Evolutionary conservation across 2,113 vertebrate species (phyloP).

Genomic region (Pelobates fuscus): DNA sequence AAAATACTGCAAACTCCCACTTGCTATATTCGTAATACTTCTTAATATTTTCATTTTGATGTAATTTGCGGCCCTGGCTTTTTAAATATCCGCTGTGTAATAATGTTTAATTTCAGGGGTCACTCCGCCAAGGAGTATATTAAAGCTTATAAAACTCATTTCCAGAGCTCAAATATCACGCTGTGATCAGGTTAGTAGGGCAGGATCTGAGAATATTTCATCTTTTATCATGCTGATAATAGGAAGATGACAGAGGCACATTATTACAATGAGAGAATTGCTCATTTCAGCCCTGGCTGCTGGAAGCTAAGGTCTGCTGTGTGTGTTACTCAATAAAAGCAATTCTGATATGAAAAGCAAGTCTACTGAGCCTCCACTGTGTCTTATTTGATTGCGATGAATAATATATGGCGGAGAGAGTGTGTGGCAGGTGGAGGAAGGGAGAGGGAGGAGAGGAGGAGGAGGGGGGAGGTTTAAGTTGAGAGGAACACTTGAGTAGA

Average conservation of each 20-base stretch:
- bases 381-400: conserved; percentile 98
- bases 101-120: conserved; percentile 99
- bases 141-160: conserved; percentile 99
- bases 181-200: conserved; percentile 99
- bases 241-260: conserved; percentile 99
- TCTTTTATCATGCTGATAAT: conserved; percentile 99
- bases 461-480: conserved; percentile 68
- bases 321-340: conserved; percentile 93
- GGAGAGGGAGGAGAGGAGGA: conserved; percentile 59
- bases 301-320: conserved; percentile 84
- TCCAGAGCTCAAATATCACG: conserved; percentile 99
- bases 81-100: conserved; percentile 99
- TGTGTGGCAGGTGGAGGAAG: conserved; percentile 52
- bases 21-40: conserved; percentile 97
- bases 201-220: conserved; percentile 99
- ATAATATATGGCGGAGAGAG: conserved; percentile 89
- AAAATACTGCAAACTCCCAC: conserved; percentile 77
- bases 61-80: conserved; percentile 98
- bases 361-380: conserved; percentile 90
- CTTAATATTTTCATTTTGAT: conserved; percentile 99
- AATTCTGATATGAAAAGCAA: conserved; percentile 96
- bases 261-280: conserved; percentile 99
- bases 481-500: conserved; percentile 72
- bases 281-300: conserved; percentile 95
- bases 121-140: conserved; percentile 99